These are phyloP conservation scores for Sebastes glaucus DNA, from an alignment of 2,797 vertebrate species.

Conservation along the genomic window DNA sequence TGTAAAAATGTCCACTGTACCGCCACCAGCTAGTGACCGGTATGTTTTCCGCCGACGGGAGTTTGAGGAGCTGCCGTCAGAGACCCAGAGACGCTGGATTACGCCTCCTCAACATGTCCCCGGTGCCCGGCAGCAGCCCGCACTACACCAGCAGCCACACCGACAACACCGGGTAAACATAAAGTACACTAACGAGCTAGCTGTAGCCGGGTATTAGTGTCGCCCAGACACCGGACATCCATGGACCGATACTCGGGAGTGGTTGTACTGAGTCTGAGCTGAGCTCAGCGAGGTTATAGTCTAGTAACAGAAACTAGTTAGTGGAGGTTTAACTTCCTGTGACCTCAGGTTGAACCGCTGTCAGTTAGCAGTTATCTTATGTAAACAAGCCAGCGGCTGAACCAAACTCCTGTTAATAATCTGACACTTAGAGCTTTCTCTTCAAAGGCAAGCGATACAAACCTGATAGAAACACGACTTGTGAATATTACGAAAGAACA, in stretches of 20 bases:
- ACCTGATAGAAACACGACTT: background rate
- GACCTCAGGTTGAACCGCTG: background rate
- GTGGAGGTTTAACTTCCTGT: background rate
- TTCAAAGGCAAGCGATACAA: fast-evolving
- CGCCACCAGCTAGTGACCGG: slow-evolving; percentile 14
- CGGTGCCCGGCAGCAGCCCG: background rate
- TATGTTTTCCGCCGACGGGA: slow-evolving; percentile 33
- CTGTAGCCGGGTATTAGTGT: background rate
- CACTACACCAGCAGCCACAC: background rate
- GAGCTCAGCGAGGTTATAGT: background rate
- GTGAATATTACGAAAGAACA: background rate
- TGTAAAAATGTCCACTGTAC: slow-evolving; percentile 64
- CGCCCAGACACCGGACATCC: too few species aligned
- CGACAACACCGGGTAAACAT: slow-evolving; percentile 40
- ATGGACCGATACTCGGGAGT: fast-evolving
- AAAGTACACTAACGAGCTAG: slow-evolving; percentile 12
- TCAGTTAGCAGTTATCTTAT: background rate
- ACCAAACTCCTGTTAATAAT: background rate
- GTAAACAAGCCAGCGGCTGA: too few species aligned
- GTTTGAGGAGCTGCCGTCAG: slow-evolving; percentile 18
- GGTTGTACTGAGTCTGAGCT: background rate
- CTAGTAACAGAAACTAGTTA: background rate
- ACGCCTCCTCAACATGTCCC: background rate
- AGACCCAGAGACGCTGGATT: slow-evolving; percentile 13
- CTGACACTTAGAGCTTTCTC: background rate